A percentile compares a stretch with the other conserved stretches of the same genome.
Evolutionary conservation across 2,888 invertebrate genomes (phyloP).

Genomic region (Pollenia amentaria): DNA sequence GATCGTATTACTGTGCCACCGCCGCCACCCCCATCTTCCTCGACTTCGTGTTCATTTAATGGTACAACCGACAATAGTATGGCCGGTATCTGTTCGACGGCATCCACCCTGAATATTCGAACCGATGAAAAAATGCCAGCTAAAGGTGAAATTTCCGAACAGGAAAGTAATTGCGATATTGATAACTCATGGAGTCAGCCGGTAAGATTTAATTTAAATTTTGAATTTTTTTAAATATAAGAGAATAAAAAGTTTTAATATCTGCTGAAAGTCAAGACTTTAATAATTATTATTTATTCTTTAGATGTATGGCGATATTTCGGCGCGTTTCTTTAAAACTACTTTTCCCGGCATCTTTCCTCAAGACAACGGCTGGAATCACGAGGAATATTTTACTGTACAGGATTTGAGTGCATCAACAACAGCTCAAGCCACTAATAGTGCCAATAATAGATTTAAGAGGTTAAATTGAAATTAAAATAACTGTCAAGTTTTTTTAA

Average conservation of each 20-base stretch:
- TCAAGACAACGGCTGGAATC: slow-evolving; percentile 81
- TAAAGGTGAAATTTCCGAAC: slow-evolving; percentile 93
- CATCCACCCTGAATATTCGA: slow-evolving; percentile 88
- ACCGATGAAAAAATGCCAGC: slow-evolving; percentile 95
- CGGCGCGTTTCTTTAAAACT: slow-evolving; percentile 81
- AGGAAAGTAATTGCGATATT: slow-evolving; percentile 93
- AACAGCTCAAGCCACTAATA: slow-evolving; percentile 59
- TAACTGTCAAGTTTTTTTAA: not conserved
- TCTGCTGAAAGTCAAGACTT: not conserved
- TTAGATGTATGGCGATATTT: slow-evolving; percentile 83
- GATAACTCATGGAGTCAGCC: slow-evolving; percentile 89
- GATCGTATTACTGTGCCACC: slow-evolving; percentile 52
- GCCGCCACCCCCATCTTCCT: slow-evolving; percentile 75
- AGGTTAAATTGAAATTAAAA: slow-evolving; percentile 42
- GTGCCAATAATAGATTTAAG: slow-evolving; percentile 73
- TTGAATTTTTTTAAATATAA: not conserved
- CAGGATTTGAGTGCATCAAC: slow-evolving; percentile 81
- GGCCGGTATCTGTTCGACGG: slow-evolving; percentile 79
- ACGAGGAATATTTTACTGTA: slow-evolving; percentile 81
- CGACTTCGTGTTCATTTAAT: slow-evolving; percentile 80
- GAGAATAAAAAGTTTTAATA: not conserved
- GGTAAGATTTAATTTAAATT: slow-evolving; percentile 84
- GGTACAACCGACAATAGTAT: slow-evolving; percentile 84
- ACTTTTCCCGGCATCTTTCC: slow-evolving; percentile 80
- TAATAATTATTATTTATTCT: not conserved